These are phyloP conservation scores for Acipenser ruthenus DNA, from an alignment of 2,797 vertebrate genomes.

Conservation along the genomic window DNA sequence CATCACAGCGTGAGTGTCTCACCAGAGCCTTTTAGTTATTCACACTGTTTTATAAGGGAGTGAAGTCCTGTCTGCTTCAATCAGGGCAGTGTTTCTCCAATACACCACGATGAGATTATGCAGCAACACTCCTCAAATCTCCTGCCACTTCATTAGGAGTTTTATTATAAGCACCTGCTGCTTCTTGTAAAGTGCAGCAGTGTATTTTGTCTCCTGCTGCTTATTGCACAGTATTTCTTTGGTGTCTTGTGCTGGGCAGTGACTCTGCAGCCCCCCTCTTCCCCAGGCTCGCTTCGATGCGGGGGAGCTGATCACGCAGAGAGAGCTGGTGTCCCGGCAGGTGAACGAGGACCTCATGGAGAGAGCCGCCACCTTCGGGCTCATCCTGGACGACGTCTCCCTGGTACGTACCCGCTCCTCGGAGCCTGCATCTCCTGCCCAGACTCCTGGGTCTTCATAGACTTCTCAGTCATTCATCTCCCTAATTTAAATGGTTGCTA, in stretches of 20 bases:
- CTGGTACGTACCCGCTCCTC: conserved; percentile 60
- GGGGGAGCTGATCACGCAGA: conserved; percentile 92
- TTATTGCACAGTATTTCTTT: background rate
- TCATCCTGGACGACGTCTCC: conserved; percentile 94
- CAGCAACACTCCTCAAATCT: background rate
- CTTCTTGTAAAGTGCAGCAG: too few species aligned
- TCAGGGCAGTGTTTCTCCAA: too few species aligned
- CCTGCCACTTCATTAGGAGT: background rate
- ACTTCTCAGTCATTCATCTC: too few species aligned
- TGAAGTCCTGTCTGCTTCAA: too few species aligned
- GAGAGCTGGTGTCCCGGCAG: conserved; percentile 89
- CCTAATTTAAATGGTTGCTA: too few species aligned
- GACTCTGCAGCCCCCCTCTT: background rate
- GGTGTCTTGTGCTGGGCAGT: background rate
- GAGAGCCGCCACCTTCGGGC: conserved; percentile 86
- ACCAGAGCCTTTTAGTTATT: too few species aligned
- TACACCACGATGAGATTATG: too few species aligned
- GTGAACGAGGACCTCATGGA: conserved; percentile 93
- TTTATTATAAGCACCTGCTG: background rate
- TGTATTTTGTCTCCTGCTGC: too few species aligned
- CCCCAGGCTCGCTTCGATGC: conserved; percentile 89
- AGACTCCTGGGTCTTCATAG: too few species aligned
- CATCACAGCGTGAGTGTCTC: too few species aligned
- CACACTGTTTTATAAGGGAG: too few species aligned
- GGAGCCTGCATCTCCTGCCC: too few species aligned